phyloP scores from a whole-genome alignment of 2,797 vertebrate species.

The Galago senegalensis region DNA sequence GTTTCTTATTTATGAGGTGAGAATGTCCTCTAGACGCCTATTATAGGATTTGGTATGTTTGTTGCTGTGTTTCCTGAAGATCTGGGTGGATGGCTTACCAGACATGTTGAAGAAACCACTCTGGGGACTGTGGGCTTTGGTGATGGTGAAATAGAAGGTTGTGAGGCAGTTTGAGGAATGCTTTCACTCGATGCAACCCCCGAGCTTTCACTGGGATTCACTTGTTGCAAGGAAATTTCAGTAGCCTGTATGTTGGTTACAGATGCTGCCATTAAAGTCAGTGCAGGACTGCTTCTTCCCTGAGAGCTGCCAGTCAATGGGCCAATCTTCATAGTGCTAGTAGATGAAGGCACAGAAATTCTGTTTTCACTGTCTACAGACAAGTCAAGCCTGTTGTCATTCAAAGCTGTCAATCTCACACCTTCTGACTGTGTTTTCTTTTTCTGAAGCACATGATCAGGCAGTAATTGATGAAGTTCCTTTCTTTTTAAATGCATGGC shows the following conservation, averaged over 20 bases:
- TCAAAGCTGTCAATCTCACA: constrained; percentile 88
- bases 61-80: constrained; percentile 86
- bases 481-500: constrained; percentile 93
- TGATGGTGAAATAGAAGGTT: constrained; percentile 85
- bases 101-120: constrained; percentile 88
- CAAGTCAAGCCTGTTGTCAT: constrained; percentile 91
- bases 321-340: constrained; percentile 88
- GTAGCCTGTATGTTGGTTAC: constrained; percentile 86
- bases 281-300: constrained; percentile 89
- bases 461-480: constrained; percentile 93
- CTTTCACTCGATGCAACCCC: constrained; percentile 88
- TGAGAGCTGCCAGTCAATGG: constrained; percentile 88
- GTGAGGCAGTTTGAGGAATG: constrained; percentile 88
- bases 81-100: constrained; percentile 89
- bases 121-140: constrained; percentile 88
- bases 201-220: constrained; percentile 87
- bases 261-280: constrained; percentile 86
- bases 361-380: constrained; percentile 92
- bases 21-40: constrained; percentile 88
- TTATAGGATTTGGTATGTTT: constrained; percentile 89
- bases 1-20: constrained; percentile 86
- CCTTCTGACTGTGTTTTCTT: constrained; percentile 92
- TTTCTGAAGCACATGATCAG: constrained; percentile 91
- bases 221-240: constrained; percentile 88
- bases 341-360: constrained; percentile 91